A percentile compares a stretch with the other conserved stretches of the same genome.
These are phyloP conservation scores for Tinea semifulvella DNA, from an alignment of 2,888 invertebrate genomes.

Conservation along the genomic window DNA sequence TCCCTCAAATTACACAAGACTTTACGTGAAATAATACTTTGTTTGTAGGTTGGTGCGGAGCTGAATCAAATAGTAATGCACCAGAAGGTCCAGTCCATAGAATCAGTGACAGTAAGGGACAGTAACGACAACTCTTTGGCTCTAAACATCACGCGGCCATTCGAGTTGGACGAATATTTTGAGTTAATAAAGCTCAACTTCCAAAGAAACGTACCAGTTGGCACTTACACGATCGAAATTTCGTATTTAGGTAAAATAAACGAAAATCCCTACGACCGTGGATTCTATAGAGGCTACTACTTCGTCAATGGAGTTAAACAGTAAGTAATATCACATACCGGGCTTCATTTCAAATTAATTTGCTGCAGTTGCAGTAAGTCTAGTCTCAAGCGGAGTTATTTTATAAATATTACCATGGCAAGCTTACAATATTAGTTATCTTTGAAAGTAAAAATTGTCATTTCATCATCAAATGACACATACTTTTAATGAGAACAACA, in stretches of 20 bases:
- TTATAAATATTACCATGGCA: no score
- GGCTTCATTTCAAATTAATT: no score
- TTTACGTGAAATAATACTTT: no score
- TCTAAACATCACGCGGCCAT: constrained; percentile 30
- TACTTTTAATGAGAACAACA: no score
- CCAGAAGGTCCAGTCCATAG: constrained; percentile 43
- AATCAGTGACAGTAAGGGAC: constrained; percentile 29
- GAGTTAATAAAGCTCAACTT: constrained; percentile 45
- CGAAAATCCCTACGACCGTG: constrained; percentile 46
- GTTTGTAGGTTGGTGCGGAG: constrained; percentile 33
- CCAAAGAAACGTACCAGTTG: constrained; percentile 28
- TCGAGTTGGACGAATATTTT: constrained; percentile 37
- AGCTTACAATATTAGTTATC: no score
- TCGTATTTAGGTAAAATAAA: constrained; percentile 41
- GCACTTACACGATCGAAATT: constrained; percentile 39
- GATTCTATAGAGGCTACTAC: constrained; percentile 55
- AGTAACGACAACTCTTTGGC: constrained; percentile 25
- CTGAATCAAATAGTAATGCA: constrained; percentile 48
- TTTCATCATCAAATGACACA: no score
- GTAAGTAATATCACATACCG: constrained; percentile 6
- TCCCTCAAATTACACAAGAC: no score
- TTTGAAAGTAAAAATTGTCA: no score
- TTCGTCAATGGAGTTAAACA: constrained; percentile 29
- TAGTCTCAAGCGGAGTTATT: no score
- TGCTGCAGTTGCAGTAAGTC: no score